phyloP scores from a whole-genome alignment of 2,797 vertebrate genomes.

The Pitangus sulphuratus region DNA sequence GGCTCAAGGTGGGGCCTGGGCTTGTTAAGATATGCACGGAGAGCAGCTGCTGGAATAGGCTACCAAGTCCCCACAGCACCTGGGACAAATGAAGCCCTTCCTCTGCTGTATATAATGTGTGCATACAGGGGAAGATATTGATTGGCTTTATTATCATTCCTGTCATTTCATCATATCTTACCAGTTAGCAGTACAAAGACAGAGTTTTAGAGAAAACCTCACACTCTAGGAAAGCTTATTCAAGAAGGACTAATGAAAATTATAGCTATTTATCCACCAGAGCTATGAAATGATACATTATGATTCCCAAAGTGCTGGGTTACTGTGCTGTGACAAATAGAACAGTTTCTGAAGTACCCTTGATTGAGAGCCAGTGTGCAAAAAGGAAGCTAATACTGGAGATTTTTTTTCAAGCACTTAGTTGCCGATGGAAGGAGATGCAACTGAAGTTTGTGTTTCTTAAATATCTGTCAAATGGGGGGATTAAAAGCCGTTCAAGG shows the following conservation, averaged over 20 bases:
- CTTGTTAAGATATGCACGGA: background rate
- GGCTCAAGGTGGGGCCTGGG: accelerated
- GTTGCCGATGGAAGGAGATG: background rate
- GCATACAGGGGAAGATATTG: background rate
- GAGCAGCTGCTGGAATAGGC: background rate
- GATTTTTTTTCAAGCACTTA: background rate
- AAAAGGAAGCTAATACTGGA: background rate
- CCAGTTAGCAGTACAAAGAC: background rate
- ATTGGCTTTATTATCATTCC: background rate
- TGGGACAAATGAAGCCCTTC: background rate
- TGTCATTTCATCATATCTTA: background rate
- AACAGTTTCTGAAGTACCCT: conserved; percentile 1
- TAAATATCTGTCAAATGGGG: background rate
- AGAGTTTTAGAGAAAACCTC: background rate
- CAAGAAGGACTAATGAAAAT: conserved; percentile 61
- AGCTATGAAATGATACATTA: conserved; percentile 18
- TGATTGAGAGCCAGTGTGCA: background rate
- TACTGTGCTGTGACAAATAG: conserved; percentile 41
- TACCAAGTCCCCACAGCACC: background rate
- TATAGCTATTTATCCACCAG: conserved; percentile 45
- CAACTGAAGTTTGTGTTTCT: background rate
- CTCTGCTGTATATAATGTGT: background rate
- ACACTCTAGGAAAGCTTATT: background rate
- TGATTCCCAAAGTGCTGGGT: conserved; percentile 18
- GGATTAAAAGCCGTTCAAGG: background rate